Evolutionary conservation across 2,797 vertebrate species (phyloP).

Genomic region (Ctenopoma kingsleyae): DNA sequence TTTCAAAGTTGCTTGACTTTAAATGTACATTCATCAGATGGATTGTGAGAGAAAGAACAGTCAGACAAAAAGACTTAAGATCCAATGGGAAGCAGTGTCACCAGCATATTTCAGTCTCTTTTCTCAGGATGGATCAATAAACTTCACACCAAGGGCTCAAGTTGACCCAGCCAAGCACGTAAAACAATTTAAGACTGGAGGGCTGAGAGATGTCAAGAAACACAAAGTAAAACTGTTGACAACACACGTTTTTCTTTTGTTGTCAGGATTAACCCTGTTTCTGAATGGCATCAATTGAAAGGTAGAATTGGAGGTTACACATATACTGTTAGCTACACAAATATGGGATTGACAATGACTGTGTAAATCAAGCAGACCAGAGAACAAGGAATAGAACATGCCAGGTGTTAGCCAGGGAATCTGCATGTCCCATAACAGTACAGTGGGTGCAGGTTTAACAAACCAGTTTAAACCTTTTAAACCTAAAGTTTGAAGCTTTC

Average conservation of each 20-base stretch:
- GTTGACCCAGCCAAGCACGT: constrained; percentile 33
- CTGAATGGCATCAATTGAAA: background rate
- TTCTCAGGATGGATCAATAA: constrained; percentile 58
- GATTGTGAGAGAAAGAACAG: constrained; percentile 47
- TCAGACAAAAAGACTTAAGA: constrained; percentile 45
- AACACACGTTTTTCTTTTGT: constrained; percentile 5
- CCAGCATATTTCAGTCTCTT: constrained; percentile 57
- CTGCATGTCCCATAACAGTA: background rate
- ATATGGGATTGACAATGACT: background rate
- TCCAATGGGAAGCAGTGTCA: constrained; percentile 30
- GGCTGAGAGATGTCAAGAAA: constrained; percentile 35
- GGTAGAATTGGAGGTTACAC: background rate
- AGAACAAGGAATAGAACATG: background rate
- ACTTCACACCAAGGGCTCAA: constrained; percentile 38
- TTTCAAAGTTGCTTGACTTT: constrained; percentile 24
- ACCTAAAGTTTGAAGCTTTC: constrained; percentile 15
- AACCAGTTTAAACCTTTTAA: constrained; percentile 1
- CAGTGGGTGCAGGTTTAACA: background rate
- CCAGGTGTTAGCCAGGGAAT: background rate
- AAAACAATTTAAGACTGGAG: constrained; percentile 30
- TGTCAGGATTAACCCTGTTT: background rate
- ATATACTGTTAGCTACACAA: background rate
- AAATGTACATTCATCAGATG: constrained; percentile 49
- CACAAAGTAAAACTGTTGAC: too few relatives aligned
- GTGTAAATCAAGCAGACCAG: background rate